These are phyloP conservation scores for Clarias platycephalus DNA, from an alignment of 2,797 vertebrate species.

Conservation along the genomic window DNA sequence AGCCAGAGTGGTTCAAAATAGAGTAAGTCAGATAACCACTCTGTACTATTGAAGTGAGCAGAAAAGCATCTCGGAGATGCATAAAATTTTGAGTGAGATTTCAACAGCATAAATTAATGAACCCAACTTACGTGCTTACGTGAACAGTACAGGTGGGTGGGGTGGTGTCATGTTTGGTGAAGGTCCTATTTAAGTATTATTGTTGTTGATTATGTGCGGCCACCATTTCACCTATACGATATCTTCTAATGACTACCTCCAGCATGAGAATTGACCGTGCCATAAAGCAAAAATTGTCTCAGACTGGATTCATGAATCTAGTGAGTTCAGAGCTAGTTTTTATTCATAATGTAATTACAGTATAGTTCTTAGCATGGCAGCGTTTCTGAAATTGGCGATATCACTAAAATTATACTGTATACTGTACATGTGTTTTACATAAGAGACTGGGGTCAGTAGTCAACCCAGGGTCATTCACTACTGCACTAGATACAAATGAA, in stretches of 20 bases:
- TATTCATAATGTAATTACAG: neutral
- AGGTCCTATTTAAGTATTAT: neutral
- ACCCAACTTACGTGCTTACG: neutral
- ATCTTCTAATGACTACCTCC: neutral
- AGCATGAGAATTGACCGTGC: neutral
- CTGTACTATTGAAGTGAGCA: neutral
- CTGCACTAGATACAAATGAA: neutral
- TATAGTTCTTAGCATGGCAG: neutral
- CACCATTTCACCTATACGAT: neutral
- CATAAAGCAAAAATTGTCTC: neutral
- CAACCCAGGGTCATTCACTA: neutral
- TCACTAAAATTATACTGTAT: neutral
- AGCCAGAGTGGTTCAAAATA: neutral
- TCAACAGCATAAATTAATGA: neutral
- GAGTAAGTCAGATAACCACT: neutral
- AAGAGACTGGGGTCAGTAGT: neutral
- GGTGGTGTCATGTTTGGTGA: neutral
- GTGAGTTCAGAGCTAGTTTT: neutral
- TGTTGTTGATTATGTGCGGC: neutral
- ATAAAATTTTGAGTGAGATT: neutral
- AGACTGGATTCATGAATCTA: neutral
- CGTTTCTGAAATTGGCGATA: neutral
- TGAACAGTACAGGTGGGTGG: constrained; percentile 7
- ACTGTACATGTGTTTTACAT: neutral
- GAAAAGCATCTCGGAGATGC: neutral